A percentile compares a stretch with the other conserved stretches of the same genome.
phyloP scores from a whole-genome alignment of 2,797 vertebrate genomes.

The Bradypus variegatus region DNA sequence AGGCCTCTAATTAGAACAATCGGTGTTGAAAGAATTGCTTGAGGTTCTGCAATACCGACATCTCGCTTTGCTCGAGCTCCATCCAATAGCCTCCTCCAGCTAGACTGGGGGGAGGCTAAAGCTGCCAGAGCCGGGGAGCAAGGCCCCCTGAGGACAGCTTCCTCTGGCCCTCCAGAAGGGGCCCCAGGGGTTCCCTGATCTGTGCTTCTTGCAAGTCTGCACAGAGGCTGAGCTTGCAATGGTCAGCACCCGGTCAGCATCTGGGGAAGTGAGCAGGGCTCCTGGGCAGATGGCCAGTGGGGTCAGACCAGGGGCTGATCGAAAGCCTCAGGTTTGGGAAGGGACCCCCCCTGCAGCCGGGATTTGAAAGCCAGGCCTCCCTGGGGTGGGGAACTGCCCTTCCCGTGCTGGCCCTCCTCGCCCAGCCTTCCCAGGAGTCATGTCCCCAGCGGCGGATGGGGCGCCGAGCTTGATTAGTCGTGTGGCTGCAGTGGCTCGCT shows the following conservation, averaged over 20 bases:
- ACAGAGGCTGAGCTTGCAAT: background rate
- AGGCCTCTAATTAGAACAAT: background rate
- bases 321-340: background rate
- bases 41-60: background rate
- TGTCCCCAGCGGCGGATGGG: accelerated
- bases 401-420: background rate
- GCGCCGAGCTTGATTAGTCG: background rate
- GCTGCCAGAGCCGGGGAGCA: background rate
- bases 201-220: background rate
- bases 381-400: background rate
- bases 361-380: background rate
- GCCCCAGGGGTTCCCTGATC: background rate
- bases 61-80: background rate
- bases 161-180: background rate
- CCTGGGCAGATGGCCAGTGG: background rate
- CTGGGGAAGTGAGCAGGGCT: background rate
- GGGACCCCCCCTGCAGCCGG: background rate
- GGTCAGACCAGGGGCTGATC: background rate
- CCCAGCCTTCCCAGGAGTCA: background rate
- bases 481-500: background rate
- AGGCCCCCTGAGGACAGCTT: accelerated
- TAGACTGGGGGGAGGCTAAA: background rate
- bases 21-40: background rate
- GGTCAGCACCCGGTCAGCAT: background rate
- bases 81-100: background rate